Evolutionary conservation across 1,140 invertebrate genomes (phyloP).

Genomic region (Drosophila pruinosa): DNA sequence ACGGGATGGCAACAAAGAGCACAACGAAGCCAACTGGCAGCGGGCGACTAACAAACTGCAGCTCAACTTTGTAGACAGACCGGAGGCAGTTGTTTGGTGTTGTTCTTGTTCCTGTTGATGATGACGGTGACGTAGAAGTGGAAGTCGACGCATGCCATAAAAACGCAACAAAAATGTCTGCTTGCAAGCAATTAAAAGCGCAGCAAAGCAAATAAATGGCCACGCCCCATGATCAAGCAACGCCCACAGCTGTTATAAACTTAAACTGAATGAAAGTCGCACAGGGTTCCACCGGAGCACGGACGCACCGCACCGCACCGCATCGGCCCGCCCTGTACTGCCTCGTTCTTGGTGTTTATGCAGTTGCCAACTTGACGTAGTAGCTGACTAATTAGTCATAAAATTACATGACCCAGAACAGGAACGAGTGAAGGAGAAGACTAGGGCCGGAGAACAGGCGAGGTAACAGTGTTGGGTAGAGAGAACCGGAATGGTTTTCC

Average conservation of each 20-base stretch:
- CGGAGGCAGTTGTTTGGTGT: conserved; percentile 48
- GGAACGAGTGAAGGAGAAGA: conserved; percentile 6
- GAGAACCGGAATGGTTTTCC: neutral
- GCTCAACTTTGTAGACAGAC: conserved; percentile 75
- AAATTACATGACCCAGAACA: conserved; percentile 64
- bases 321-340: neutral
- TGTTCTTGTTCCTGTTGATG: conserved; percentile 16
- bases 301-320: neutral
- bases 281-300: neutral
- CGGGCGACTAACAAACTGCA: conserved; percentile 65
- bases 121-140: conserved; percentile 15
- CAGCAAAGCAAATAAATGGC: conserved; percentile 71
- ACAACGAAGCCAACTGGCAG: conserved; percentile 46
- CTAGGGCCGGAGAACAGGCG: neutral
- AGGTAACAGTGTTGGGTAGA: neutral
- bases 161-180: conserved; percentile 53
- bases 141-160: conserved; percentile 57
- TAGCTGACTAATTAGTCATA: conserved; percentile 78
- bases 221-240: conserved; percentile 64
- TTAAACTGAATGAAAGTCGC: conserved; percentile 61
- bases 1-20: conserved; percentile 22
- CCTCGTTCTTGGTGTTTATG: conserved; percentile 30
- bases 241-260: conserved; percentile 52
- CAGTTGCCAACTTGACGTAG: conserved; percentile 70
- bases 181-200: conserved; percentile 73